Evolutionary conservation across 1,140 invertebrate species (phyloP), one percentile per base, ranked within the genome.

Genomic region (Drosophila sechellia): DNA sequence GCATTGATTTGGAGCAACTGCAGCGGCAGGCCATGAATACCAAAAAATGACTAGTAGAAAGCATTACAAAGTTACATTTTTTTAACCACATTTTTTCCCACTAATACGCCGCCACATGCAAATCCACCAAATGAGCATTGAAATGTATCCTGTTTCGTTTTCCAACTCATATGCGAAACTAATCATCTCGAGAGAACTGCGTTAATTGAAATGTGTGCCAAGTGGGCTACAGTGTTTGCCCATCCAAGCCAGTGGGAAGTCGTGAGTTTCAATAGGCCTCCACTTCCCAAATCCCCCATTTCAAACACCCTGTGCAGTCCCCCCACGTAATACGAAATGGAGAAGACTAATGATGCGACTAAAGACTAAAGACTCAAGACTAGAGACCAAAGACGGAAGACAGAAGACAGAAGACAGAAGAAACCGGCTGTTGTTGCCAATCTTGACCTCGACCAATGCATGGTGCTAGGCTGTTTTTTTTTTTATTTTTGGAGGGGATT

Each of bases 381-480:
- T 6, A 35, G 46, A 50, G 59, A 56, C 39, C 17, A 31, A 17
- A 55, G 59, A 54, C 31, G 17, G 37, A 54, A 52, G 59, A 57
- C 39, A 53, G 56, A 20, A 65, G 64, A 61, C 55, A 34, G 42
- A n/a, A n/a, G n/a, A n/a, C n/a, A 17, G 17, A 17, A 10, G 55
- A 65, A 64, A 65, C 81, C 69, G 78, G 74, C 83, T 81, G 79
- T 52, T 57, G 66, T 40, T 66, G 83, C 25, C 85, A 76, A 83
- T 89, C 79, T 87, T 87, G 83, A 87, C 83, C 83, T 87, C 81
- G 57, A 68, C 81, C 81, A 81, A 78, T 78, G 20, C 20, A 22
- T 22, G 20, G 40, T 64, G 81, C 69, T 71, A 56, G 69, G 66
- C 73, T 72, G 49, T 64, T 58, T 61, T 57, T 37, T 12, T 25